Conservation (phyloP, 2,888 invertebrate species). For the Eupsilia transversa region DNA sequence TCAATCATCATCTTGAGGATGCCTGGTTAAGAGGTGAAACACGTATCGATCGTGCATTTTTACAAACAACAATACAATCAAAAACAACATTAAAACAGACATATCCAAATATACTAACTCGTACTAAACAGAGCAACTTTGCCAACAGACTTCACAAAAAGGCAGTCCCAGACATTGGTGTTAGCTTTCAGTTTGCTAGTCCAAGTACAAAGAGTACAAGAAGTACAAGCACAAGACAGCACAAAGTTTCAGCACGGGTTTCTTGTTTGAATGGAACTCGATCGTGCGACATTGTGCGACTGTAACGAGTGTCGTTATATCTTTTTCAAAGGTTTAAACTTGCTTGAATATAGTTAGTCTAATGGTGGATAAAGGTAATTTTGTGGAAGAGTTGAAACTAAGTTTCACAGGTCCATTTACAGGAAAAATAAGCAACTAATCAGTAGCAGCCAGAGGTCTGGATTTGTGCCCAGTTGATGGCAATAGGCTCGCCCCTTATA, state of each 20-base stretch:
- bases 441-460: no score
- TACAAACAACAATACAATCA: background rate
- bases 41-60: no score
- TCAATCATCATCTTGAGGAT: no score
- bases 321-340: constrained; percentile 41
- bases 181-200: constrained; percentile 46
- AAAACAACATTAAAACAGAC: constrained; percentile 15
- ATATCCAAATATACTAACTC: constrained; percentile 36
- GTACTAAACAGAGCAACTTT: constrained; percentile 52
- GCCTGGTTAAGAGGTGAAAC: no score
- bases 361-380: constrained; percentile 22
- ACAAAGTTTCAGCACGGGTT: constrained; percentile 53
- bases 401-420: background rate
- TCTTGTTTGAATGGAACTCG: constrained; percentile 61
- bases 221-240: constrained; percentile 45
- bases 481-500: no score
- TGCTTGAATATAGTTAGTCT: constrained; percentile 18
- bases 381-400: constrained; percentile 6
- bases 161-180: constrained; percentile 46
- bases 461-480: no score
- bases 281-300: constrained; percentile 41
- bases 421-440: background rate
- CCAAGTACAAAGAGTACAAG: constrained; percentile 44
- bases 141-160: constrained; percentile 57
- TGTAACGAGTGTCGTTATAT: constrained; percentile 52